Evolutionary conservation across 1,140 invertebrate species (phyloP).

Genomic region (Bombus vancouverensis): DNA sequence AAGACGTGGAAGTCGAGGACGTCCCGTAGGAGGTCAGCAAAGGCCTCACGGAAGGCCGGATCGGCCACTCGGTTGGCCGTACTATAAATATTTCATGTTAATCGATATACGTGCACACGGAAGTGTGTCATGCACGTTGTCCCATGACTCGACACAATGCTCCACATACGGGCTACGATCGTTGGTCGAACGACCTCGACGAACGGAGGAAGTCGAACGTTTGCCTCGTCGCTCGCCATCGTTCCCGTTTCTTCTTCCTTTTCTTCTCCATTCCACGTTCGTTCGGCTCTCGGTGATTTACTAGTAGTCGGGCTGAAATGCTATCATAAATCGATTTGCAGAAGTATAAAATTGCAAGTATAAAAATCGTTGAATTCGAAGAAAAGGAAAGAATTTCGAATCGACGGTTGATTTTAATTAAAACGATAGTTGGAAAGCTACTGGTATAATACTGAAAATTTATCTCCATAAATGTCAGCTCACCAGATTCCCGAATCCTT

Average conservation of each 20-base stretch:
- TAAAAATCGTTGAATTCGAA: not conserved
- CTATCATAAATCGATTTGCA: not conserved
- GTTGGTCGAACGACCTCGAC: conserved; percentile 14
- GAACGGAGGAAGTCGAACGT: not conserved
- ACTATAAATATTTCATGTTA: conserved; percentile 74
- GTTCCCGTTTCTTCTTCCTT: not conserved
- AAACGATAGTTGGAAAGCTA: not conserved
- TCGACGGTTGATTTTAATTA: not conserved
- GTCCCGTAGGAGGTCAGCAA: conserved; percentile 32
- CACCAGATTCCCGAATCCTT: too few species aligned
- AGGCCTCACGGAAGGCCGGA: conserved; percentile 43
- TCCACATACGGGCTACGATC: conserved; percentile 29
- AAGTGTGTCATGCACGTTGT: conserved; percentile 55
- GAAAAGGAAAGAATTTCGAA: not conserved
- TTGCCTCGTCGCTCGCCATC: too few species aligned
- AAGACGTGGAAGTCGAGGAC: conserved; percentile 27
- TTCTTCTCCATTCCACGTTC: too few species aligned
- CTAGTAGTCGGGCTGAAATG: not conserved
- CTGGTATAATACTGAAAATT: too few species aligned
- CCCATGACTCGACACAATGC: conserved; percentile 50
- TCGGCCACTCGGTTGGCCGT: conserved; percentile 44
- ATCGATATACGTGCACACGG: conserved; percentile 66
- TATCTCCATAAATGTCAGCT: too few species aligned
- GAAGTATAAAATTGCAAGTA: not conserved
- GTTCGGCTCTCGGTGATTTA: not conserved